Percentiles rank a stretch among this genome's conserved stretches.
phyloP scores from a whole-genome alignment of 2,888 invertebrate genomes.

The Rhorus exstirpatorius region DNA sequence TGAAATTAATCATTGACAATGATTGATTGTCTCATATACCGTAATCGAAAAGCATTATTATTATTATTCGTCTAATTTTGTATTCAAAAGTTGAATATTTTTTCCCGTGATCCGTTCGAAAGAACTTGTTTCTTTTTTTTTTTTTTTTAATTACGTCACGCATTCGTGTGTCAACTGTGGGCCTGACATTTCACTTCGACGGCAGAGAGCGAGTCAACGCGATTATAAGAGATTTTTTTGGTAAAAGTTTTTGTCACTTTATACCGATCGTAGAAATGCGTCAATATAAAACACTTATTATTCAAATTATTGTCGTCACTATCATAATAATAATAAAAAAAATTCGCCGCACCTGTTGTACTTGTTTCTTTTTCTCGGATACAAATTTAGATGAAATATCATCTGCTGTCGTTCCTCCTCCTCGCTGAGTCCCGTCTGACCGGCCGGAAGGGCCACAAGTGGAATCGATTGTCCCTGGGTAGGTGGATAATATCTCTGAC shows the following conservation, averaged over 20 bases:
- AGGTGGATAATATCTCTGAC: slow-evolving; percentile 73
- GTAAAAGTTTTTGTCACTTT: slow-evolving; percentile 53
- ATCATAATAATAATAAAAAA: too few relatives aligned
- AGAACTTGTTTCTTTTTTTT: too few relatives aligned
- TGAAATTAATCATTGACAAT: too few relatives aligned
- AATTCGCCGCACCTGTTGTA: slow-evolving; percentile 76
- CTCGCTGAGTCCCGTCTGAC: slow-evolving; percentile 71
- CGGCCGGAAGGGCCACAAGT: slow-evolving; percentile 73
- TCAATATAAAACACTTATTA: neutral
- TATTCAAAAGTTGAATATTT: neutral
- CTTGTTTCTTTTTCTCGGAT: slow-evolving; percentile 87
- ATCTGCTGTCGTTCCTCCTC: slow-evolving; percentile 87
- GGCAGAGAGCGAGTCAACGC: neutral
- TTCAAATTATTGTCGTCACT: slow-evolving; percentile 1
- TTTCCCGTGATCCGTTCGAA: too few relatives aligned
- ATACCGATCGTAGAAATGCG: slow-evolving; percentile 11
- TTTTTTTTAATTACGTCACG: slow-evolving; percentile 26
- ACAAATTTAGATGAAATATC: slow-evolving; percentile 90
- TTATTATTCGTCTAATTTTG: too few relatives aligned
- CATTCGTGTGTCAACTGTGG: slow-evolving; percentile 20
- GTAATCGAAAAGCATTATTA: too few relatives aligned
- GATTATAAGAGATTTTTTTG: slow-evolving; percentile 34
- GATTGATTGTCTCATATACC: too few relatives aligned
- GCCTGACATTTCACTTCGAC: slow-evolving; percentile 59
- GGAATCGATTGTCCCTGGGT: slow-evolving; percentile 72